Base-by-base conservation (phyloP, 2,888 invertebrate species). In the Oscheius myriophilus region DNA sequence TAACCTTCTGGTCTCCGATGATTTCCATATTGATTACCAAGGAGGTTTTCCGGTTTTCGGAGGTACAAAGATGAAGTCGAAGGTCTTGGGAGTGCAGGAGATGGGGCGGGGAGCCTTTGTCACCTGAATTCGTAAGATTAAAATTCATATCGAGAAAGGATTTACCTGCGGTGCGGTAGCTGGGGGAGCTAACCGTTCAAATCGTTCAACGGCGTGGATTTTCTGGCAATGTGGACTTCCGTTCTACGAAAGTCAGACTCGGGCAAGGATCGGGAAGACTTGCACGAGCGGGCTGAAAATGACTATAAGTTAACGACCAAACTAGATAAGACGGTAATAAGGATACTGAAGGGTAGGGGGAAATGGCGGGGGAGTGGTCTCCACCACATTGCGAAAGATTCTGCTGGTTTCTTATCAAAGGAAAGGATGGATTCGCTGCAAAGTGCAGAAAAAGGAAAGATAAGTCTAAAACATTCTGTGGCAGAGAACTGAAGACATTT, bases 1-100 rank as follows among this genome's bases (percentile, higher is more conserved):
- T 63, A n/a, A 71, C 68, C 64, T 80, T 80, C 66, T 67, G 55
- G 59, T 73, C 68, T 42, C 78, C 78, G 54, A 80, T 75, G 33
- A 80, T 67, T 70, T 80, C 79, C 66, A 71, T 76, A 58, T 73
- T 70, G 41, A 46, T 49, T 49, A 66, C 53, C 61, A 52, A 33
- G 61, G 67, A 67, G 74, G 71, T 67, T 64, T 63, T 69, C 66
- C 70, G 72, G 59, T 71, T 68, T 72, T 72, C 69, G 73, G 77
- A 16, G 77, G 77, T 54, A 71, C 74, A 41, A 61, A 67, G 33
- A 71, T 72, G 57, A 68, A 58, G 45, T 69, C 63, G 33, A 49
- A 51, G 39, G 63, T 63, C 39, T 45, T 21, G 16, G n/a, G 58
- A n/a, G 43, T 21, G n/a, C 39, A 49, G 25, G 33, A 33, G 46